Evolutionary conservation across 92 coral and sea anemone species (phyloP), one percentile per base, ranked within the genome.

Genomic region (Epizoanthus fatuus): DNA sequence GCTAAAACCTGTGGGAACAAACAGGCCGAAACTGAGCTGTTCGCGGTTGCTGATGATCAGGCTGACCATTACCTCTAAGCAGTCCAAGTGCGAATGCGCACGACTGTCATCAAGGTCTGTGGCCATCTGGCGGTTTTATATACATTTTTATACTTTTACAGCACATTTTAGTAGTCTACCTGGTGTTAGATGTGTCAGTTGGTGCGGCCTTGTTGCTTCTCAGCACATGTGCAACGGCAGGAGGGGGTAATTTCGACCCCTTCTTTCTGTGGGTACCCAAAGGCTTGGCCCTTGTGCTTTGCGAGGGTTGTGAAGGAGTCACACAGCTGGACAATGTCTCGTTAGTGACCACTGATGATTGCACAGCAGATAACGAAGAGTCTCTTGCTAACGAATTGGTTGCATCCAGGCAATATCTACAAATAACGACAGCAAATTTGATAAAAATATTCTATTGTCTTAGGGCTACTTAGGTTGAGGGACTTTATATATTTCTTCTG

Each of bases 371-470:
- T 9, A 92, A 74, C 45, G 71, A 76, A 6, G 85, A 71, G 40
- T 95, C 94, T 42, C 75, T 86, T 8, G 90, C 83, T 32, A 93
- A 22, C 3, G 96, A 78, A 17, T 70, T 81, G 68, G 87, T 83
- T 35, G 82, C 75, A 66, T 96, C 99, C 65, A 88, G 78, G 69
- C 99, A 96, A 76, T 96, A 96, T 49, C 99, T 96, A 84, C 65
- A 57, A 70, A 37, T 8, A 40, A 68, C 16, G 29, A 15, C 15
- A 9, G 12, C n/a, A 78, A 16, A n/a, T 16, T 7, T 53, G 38
- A 68, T 8, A 12, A 4, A 4, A 12, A 35, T 60, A 13, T 22
- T 22, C 25, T 32, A 29, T 16, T 64, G 2, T 29, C 35, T 29
- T 29, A 1, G 35, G 35, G 35, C 1, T 29, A 29, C 1, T 29